phyloP scores from a whole-genome alignment of 2,888 invertebrate genomes.

The Polylopha cassiicola region DNA sequence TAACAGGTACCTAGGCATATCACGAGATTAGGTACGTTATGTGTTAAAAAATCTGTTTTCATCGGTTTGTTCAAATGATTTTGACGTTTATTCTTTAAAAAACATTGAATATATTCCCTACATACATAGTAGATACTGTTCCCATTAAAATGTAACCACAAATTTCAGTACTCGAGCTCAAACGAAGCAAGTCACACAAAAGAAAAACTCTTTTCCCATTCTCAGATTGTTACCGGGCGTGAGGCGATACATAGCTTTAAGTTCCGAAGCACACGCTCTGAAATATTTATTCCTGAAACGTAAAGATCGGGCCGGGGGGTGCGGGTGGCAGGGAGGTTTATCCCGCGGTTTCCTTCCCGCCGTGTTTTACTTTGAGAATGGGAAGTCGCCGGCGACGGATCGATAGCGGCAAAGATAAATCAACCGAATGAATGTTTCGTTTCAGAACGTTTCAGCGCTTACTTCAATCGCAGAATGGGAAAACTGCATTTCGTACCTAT shows the following conservation, averaged over 20 bases:
- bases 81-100: no score
- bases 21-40: no score
- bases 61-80: no score
- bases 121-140: no score
- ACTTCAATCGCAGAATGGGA: no score
- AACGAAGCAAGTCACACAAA: conserved; percentile 55
- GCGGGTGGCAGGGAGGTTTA: conserved; percentile 51
- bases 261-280: conserved; percentile 77
- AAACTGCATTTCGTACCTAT: no score
- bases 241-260: conserved; percentile 75
- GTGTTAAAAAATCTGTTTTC: no score
- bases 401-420: conserved; percentile 73
- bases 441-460: conserved; percentile 1
- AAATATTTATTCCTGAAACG: conserved; percentile 78
- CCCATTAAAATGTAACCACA: background rate
- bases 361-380: conserved; percentile 78
- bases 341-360: conserved; percentile 77
- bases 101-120: no score
- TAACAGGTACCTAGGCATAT: no score
- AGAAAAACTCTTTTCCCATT: conserved; percentile 63
- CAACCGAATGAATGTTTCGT: conserved; percentile 30
- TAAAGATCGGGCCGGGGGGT: conserved; percentile 68
- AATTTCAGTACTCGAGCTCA: conserved; percentile 26
- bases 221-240: conserved; percentile 71
- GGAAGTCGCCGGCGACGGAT: conserved; percentile 76